These are phyloP conservation scores for Gerris lacustris DNA, from an alignment of 2,888 invertebrate genomes.

Conservation along the genomic window DNA sequence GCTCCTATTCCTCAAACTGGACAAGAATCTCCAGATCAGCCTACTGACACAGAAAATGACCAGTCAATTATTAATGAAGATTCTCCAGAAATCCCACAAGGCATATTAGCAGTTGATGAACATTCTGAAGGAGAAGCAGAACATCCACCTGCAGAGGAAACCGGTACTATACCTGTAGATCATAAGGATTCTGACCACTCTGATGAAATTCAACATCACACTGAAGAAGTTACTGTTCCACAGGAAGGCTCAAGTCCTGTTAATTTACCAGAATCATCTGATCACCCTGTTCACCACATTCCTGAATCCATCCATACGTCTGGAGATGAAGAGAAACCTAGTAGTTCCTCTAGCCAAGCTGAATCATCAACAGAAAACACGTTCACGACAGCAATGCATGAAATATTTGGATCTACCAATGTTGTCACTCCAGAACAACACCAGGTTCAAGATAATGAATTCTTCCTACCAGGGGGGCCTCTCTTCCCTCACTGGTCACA, in stretches of 20 bases:
- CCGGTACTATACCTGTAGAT: slow-evolving; percentile 17
- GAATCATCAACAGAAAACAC: background rate
- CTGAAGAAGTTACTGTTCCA: slow-evolving; percentile 8
- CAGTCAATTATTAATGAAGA: background rate
- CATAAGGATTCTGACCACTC: slow-evolving; percentile 7
- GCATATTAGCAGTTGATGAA: slow-evolving; percentile 18
- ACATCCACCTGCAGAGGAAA: slow-evolving; percentile 21
- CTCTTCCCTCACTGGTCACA: slow-evolving; percentile 23
- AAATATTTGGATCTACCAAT: background rate
- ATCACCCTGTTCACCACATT: background rate
- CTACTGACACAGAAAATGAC: background rate
- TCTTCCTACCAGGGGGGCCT: slow-evolving; percentile 14
- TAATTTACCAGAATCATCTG: background rate
- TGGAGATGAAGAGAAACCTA: background rate
- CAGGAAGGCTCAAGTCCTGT: too few species aligned
- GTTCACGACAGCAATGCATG: background rate
- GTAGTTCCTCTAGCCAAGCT: background rate
- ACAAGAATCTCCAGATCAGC: background rate
- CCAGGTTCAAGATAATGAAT: slow-evolving; percentile 11
- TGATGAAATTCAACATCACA: slow-evolving; percentile 9
- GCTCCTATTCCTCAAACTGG: background rate
- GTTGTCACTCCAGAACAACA: slow-evolving; percentile 5
- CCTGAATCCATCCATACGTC: background rate
- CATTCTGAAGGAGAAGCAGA: slow-evolving; percentile 18
- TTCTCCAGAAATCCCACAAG: background rate